Evolutionary conservation across 2,888 invertebrate genomes (phyloP).

Genomic region (Marronus borbonicus): DNA sequence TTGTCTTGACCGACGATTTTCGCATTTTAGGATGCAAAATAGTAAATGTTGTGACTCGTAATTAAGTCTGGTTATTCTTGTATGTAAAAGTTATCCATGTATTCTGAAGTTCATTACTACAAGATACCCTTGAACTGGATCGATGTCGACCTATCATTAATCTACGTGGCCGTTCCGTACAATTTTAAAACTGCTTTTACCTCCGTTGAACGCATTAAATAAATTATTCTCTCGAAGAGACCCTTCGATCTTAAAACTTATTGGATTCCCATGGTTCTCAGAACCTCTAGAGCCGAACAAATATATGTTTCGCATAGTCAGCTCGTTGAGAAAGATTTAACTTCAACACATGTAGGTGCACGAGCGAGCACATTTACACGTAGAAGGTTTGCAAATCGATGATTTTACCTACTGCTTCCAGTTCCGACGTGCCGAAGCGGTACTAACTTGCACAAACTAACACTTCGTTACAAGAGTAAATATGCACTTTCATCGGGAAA

Average conservation of each 20-base stretch:
- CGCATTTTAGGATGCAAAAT: not conserved
- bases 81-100: too few species aligned
- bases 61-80: too few species aligned
- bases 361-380: conserved; percentile 18
- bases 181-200: not conserved
- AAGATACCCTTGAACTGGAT: not conserved
- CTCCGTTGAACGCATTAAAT: conserved; percentile 4
- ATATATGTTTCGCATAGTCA: conserved; percentile 31
- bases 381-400: conserved; percentile 28
- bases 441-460: conserved; percentile 30
- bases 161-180: not conserved
- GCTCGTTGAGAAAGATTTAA: conserved; percentile 36
- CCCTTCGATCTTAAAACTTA: conserved; percentile 14
- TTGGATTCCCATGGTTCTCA: conserved; percentile 20
- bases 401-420: conserved; percentile 31
- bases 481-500: conserved; percentile 15
- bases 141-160: not conserved
- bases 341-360: conserved; percentile 17
- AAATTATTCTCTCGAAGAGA: conserved; percentile 19
- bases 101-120: not conserved
- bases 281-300: conserved; percentile 22
- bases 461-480: conserved; percentile 37
- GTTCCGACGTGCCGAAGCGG: conserved; percentile 17
- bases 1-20: not conserved
- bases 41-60: not conserved